A percentile compares a stretch with the other conserved stretches of the same genome.
Evolutionary conservation across 1,140 invertebrate genomes (phyloP).

Genomic region (Drosophila guanche): DNA sequence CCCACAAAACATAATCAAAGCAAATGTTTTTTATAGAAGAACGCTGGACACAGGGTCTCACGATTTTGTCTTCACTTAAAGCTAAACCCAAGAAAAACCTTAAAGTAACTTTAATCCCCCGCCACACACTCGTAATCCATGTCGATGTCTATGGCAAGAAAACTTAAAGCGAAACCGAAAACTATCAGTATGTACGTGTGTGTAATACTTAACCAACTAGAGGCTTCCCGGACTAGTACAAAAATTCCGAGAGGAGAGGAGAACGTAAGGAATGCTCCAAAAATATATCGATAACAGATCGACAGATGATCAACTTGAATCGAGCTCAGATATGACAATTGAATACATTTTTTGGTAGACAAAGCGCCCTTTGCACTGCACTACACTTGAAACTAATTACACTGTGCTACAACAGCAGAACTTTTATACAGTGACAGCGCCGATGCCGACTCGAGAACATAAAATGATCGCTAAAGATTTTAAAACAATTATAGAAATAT

Average conservation of each 20-base stretch:
- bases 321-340: slow-evolving; percentile 56
- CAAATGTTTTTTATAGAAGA: slow-evolving; percentile 51
- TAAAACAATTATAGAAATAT: slow-evolving; percentile 36
- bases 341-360: slow-evolving; percentile 39
- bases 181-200: slow-evolving; percentile 60
- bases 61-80: slow-evolving; percentile 44
- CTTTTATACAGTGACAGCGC: slow-evolving; percentile 51
- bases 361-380: slow-evolving; percentile 21
- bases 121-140: slow-evolving; percentile 39
- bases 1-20: slow-evolving; percentile 68
- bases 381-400: slow-evolving; percentile 45
- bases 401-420: slow-evolving; percentile 45
- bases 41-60: slow-evolving; percentile 53
- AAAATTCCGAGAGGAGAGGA: slow-evolving; percentile 27
- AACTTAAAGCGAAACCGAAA: slow-evolving; percentile 43
- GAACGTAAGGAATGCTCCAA: slow-evolving; percentile 4
- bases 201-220: slow-evolving; percentile 72
- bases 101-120: slow-evolving; percentile 33
- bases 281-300: slow-evolving; percentile 5
- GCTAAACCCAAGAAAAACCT: slow-evolving; percentile 27
- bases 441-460: slow-evolving; percentile 50
- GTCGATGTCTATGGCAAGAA: slow-evolving; percentile 58
- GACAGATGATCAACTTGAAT: slow-evolving; percentile 46
- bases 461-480: slow-evolving; percentile 48
- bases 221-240: slow-evolving; percentile 79